Percentiles rank a stretch among this genome's conserved stretches.
These are phyloP conservation scores for Tetramorium alpestre DNA, from an alignment of 1,140 invertebrate genomes.

Conservation along the genomic window DNA sequence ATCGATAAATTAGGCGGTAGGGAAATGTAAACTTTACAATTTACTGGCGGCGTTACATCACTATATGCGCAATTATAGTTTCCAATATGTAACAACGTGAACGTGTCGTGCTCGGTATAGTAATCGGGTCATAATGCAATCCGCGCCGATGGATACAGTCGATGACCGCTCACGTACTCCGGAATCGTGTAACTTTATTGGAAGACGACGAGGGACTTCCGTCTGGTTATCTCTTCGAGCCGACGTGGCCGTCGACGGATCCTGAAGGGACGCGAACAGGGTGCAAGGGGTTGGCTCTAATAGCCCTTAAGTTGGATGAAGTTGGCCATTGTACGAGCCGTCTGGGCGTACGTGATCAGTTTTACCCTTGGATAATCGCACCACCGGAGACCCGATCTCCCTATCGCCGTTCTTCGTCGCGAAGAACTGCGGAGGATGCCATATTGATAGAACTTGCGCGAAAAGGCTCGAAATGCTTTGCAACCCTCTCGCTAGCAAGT, in stretches of 20 bases:
- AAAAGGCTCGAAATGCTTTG: background rate
- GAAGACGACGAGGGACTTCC: conserved; percentile 65
- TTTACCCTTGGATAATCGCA: conserved; percentile 74
- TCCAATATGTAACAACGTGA: conserved; percentile 45
- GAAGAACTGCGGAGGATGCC: background rate
- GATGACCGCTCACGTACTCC: conserved; percentile 68
- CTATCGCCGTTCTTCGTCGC: background rate
- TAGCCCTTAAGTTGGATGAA: conserved; percentile 76
- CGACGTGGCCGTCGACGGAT: conserved; percentile 64
- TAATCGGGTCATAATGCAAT: conserved; percentile 74
- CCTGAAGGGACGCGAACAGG: conserved; percentile 68
- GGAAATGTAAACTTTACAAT: conserved; percentile 22
- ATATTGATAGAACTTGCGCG: background rate
- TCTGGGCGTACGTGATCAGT: conserved; percentile 75
- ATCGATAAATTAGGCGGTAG: conserved; percentile 20
- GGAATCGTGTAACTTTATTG: conserved; percentile 75
- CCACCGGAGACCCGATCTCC: conserved; percentile 57
- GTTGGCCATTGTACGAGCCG: conserved; percentile 74
- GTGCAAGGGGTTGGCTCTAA: conserved; percentile 74
- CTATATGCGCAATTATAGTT: conserved; percentile 25
- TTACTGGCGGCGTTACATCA: conserved; percentile 27
- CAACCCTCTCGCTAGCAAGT: background rate
- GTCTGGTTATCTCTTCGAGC: conserved; percentile 76
- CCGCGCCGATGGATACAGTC: conserved; percentile 65
- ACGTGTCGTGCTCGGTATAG: conserved; percentile 65